These are phyloP conservation scores for Forficula auricularia DNA, from an alignment of 1,140 invertebrate species.

Conservation along the genomic window DNA sequence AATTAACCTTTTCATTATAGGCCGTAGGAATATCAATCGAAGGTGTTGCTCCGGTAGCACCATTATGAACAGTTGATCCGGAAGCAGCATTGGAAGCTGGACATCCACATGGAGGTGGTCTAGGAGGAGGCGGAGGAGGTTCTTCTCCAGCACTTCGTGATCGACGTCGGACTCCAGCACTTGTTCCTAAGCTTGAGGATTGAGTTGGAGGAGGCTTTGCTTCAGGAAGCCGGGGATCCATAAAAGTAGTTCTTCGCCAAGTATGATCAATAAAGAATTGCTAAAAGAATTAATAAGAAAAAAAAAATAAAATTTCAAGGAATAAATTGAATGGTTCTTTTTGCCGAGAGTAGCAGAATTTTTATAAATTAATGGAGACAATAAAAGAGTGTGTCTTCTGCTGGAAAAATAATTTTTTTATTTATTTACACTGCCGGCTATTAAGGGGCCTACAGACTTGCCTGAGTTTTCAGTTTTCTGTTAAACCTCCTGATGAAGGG, in stretches of 20 bases:
- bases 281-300: slow-evolving; percentile 28
- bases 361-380: no score
- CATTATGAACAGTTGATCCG: slow-evolving; percentile 13
- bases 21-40: slow-evolving; percentile 62
- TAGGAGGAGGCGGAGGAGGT: slow-evolving; percentile 33
- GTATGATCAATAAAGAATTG: slow-evolving; percentile 92
- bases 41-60: slow-evolving; percentile 14
- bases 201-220: slow-evolving; percentile 21
- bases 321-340: no score
- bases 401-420: no score
- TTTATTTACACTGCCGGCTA: no score
- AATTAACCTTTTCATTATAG: slow-evolving; percentile 59
- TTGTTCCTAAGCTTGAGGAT: slow-evolving; percentile 6
- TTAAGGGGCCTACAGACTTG: no score
- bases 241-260: slow-evolving; percentile 81
- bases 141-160: slow-evolving; percentile 23
- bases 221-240: slow-evolving; percentile 82
- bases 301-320: no score
- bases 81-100: slow-evolving; percentile 23
- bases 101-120: slow-evolving; percentile 31
- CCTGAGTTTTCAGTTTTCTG: no score
- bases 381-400: no score
- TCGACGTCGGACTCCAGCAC: slow-evolving; percentile 13
- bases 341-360: no score
- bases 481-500: no score